A percentile compares a stretch with the other conserved stretches of the same genome.
phyloP scores from a whole-genome alignment of 1,140 invertebrate species.

The Dolichoris vasculosae region DNA sequence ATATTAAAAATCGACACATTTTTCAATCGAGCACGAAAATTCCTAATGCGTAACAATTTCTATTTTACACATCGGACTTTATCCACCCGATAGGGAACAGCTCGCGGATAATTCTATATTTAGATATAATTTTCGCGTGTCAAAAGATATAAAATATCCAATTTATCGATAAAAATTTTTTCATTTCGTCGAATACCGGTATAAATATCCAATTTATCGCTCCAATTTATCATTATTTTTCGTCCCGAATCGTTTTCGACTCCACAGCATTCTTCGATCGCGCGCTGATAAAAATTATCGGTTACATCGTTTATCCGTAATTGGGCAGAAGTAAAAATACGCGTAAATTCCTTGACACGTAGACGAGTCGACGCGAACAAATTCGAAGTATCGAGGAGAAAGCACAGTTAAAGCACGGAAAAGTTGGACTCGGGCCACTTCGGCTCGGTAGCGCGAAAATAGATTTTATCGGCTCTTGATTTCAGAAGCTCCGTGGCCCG shows the following conservation, averaged over 20 bases:
- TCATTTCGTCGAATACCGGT: neutral
- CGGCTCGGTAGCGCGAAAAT: too few relatives aligned
- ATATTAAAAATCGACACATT: neutral
- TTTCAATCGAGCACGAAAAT: neutral
- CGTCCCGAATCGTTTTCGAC: too few relatives aligned
- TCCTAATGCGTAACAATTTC: too few relatives aligned
- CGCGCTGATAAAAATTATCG: neutral
- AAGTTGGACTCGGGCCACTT: too few relatives aligned
- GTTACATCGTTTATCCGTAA: neutral
- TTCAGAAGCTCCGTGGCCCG: too few relatives aligned
- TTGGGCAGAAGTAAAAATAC: neutral
- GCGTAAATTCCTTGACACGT: neutral
- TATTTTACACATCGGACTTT: too few relatives aligned
- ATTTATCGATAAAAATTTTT: neutral
- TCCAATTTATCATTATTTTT: too few relatives aligned
- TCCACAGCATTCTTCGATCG: neutral
- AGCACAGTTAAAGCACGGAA: too few relatives aligned
- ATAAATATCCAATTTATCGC: too few relatives aligned
- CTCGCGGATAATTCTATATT: neutral
- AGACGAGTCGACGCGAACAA: too few relatives aligned
- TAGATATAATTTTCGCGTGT: neutral
- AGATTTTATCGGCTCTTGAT: too few relatives aligned
- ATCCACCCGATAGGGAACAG: neutral
- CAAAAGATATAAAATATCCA: neutral
- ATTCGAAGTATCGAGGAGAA: too few relatives aligned